Percentiles rank a stretch among this genome's conserved stretches.
These are phyloP conservation scores for Athene cunicularia DNA, from an alignment of 2,113 vertebrate species.

Conservation along the genomic window DNA sequence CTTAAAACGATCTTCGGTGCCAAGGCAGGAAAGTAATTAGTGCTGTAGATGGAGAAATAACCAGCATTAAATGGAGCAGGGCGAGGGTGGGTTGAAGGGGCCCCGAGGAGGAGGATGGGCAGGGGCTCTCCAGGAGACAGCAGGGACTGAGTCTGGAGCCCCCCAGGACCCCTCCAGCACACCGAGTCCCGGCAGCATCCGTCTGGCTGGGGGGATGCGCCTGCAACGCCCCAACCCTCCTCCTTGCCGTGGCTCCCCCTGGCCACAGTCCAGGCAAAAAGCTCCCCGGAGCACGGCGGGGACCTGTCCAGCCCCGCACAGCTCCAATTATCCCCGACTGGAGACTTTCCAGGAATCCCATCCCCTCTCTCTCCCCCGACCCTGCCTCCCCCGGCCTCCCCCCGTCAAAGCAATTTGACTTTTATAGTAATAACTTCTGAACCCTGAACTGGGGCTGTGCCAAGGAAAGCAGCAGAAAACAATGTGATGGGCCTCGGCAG, in stretches of 20 bases:
- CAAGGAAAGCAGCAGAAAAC: constrained; percentile 68
- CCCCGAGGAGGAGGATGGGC: not conserved
- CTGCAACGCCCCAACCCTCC: not conserved
- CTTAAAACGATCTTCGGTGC: not conserved
- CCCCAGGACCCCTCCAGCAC: not conserved
- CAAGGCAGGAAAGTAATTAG: constrained; percentile 25
- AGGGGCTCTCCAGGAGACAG: not conserved
- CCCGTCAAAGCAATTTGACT: constrained; percentile 62
- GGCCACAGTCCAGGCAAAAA: constrained; percentile 1
- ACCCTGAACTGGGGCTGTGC: constrained; percentile 51
- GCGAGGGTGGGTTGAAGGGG: not conserved
- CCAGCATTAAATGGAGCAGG: not conserved
- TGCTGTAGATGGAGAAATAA: not conserved
- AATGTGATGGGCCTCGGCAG: constrained; percentile 63
- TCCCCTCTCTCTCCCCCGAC: not conserved
- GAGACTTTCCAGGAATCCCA: constrained; percentile 53
- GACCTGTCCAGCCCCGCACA: not conserved
- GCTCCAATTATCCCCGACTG: constrained; percentile 44
- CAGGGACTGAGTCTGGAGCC: not conserved
- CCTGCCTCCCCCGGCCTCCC: not conserved
- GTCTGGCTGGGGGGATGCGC: fast-evolving
- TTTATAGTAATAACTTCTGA: constrained; percentile 73
- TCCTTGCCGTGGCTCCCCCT: not conserved
- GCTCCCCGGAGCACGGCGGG: not conserved
- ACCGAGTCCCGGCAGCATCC: not conserved